Conservation (phyloP, 2,113 vertebrate species). For the Labeo catla region DNA sequence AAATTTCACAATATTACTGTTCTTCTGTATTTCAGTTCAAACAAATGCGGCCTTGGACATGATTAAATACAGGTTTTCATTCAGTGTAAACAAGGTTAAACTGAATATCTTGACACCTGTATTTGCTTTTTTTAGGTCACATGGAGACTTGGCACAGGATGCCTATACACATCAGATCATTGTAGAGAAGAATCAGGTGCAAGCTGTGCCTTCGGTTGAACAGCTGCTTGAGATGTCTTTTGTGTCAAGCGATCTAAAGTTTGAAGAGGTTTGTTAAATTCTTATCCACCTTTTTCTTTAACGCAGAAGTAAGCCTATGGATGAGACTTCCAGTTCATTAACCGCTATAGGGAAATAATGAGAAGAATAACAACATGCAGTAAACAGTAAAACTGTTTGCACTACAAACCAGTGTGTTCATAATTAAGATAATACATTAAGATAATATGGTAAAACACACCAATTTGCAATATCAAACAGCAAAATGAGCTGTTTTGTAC, state of each 20-base stretch:
- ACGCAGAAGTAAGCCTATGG: no score
- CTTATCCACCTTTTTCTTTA: no score
- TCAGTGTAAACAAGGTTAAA: background rate
- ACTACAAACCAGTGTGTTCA: no score
- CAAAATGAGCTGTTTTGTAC: no score
- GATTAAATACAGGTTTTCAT: background rate
- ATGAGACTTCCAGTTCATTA: no score
- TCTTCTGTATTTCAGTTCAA: background rate
- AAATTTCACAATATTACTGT: background rate
- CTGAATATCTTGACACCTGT: background rate
- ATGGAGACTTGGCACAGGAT: constrained; percentile 69
- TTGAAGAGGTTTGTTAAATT: constrained; percentile 72
- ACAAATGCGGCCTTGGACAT: background rate
- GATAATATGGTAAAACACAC: no score
- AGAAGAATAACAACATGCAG: no score
- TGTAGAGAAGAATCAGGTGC: constrained; percentile 75
- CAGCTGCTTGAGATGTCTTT: constrained; percentile 80
- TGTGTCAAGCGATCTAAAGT: constrained; percentile 76
- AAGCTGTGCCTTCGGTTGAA: constrained; percentile 76
- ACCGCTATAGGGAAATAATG: no score
- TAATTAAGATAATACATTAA: no score
- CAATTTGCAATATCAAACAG: no score
- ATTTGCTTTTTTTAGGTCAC: constrained; percentile 65
- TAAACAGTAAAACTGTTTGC: no score
- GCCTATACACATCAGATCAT: constrained; percentile 81